Percentiles rank a stretch among this genome's conserved stretches.
Conservation (phyloP, 1,140 invertebrate genomes). For the Nasonia giraulti region DNA sequence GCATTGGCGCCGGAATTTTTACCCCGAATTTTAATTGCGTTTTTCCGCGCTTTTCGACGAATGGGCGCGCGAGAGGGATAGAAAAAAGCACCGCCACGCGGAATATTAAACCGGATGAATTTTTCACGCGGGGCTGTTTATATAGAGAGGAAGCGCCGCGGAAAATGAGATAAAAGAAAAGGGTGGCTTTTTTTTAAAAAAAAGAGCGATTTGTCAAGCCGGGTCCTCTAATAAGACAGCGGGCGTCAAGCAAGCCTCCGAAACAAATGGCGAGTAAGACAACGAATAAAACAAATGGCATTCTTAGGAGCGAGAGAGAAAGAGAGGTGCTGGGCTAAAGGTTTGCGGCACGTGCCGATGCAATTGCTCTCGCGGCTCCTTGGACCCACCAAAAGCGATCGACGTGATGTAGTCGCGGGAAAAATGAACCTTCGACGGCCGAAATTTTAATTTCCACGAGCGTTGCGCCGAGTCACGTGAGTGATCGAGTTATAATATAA, state of each 20-base stretch:
- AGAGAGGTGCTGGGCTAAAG: constrained; percentile 12
- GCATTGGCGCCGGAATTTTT: background rate
- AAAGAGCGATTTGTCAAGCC: constrained; percentile 47
- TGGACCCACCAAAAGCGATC: constrained; percentile 22
- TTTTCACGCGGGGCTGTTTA: background rate
- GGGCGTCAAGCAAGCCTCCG: constrained; percentile 10
- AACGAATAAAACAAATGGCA: constrained; percentile 66
- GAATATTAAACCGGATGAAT: constrained; percentile 20
- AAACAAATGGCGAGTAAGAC: constrained; percentile 59
- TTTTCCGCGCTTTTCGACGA: background rate
- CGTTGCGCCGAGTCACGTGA: no score
- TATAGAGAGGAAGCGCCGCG: background rate
- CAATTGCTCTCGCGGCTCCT: constrained; percentile 66
- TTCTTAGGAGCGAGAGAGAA: constrained; percentile 23
- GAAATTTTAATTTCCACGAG: background rate
- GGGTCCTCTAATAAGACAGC: constrained; percentile 51
- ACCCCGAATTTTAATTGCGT: constrained; percentile 30
- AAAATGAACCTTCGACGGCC: constrained; percentile 16
- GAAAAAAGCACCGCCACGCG: background rate
- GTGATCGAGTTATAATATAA: no score
- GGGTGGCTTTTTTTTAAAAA: constrained; percentile 13
- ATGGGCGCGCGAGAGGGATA: background rate
- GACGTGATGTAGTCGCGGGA: constrained; percentile 37
- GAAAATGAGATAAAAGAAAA: background rate
- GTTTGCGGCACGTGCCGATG: constrained; percentile 59